Conservation (phyloP, 2,113 vertebrate genomes). For the Pelecanus crispus region DNA sequence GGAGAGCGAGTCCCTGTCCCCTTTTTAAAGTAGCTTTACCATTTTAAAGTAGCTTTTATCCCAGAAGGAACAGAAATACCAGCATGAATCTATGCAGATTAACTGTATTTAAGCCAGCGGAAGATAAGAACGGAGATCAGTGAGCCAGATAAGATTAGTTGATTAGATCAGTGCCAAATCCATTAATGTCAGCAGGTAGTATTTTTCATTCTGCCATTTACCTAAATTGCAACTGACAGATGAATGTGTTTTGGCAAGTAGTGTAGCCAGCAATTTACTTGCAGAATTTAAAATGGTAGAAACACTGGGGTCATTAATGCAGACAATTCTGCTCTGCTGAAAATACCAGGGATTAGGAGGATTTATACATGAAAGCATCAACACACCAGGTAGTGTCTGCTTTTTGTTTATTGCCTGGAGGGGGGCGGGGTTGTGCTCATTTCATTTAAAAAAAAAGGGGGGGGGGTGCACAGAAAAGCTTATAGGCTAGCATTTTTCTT, state of each 20-base stretch:
- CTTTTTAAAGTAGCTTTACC: not conserved
- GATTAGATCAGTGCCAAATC: conserved; percentile 45
- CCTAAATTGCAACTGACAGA: conserved; percentile 50
- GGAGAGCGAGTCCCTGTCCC: not conserved
- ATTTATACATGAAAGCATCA: not conserved
- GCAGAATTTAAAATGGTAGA: conserved; percentile 7
- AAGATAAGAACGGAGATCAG: not conserved
- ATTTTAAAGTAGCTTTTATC: not conserved
- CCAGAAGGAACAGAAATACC: not conserved
- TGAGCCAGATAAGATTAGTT: conserved; percentile 8
- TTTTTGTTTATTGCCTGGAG: not conserved
- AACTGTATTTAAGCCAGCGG: not conserved
- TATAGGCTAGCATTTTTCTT: not conserved
- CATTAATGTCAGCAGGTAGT: conserved; percentile 31
- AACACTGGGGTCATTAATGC: not conserved
- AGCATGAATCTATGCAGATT: not conserved
- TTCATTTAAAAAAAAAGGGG: not conserved
- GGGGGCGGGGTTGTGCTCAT: not conserved
- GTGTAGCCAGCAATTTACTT: not conserved
- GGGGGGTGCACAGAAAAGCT: not conserved
- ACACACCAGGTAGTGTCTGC: not conserved
- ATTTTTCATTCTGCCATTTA: conserved; percentile 14
- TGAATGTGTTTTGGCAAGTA: conserved; percentile 40
- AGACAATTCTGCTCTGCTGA: not conserved
- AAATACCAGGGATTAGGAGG: not conserved